These are phyloP conservation scores for Ceuthmochares aereus DNA, from an alignment of 2,113 vertebrate genomes.

Conservation along the genomic window DNA sequence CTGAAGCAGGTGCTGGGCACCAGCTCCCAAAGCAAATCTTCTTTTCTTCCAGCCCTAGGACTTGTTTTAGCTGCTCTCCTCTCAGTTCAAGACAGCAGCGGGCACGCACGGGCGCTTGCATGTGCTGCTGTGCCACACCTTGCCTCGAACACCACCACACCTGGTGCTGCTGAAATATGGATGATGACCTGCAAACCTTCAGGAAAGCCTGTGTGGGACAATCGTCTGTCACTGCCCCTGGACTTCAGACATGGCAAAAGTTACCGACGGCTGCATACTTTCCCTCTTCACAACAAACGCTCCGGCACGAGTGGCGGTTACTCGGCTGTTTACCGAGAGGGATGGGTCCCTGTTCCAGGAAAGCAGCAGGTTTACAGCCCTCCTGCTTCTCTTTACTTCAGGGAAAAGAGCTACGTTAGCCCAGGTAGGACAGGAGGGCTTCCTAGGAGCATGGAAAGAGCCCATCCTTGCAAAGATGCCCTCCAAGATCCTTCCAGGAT, in stretches of 20 bases:
- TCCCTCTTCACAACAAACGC: not conserved
- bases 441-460: not conserved
- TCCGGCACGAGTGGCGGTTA: rapidly evolving
- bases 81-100: rapidly evolving
- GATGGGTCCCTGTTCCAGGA: not conserved
- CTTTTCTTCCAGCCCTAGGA: not conserved
- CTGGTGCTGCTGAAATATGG: not conserved
- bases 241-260: not conserved
- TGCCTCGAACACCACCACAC: not conserved
- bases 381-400: not conserved
- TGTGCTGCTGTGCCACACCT: not conserved
- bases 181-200: not conserved
- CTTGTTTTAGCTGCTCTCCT: not conserved
- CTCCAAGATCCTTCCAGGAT: too few species aligned
- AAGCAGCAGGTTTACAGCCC: not conserved
- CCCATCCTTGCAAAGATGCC: not conserved
- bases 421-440: rapidly evolving
- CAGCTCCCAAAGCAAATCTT: not conserved
- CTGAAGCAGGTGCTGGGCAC: not conserved
- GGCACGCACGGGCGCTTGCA: rapidly evolving
- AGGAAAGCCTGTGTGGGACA: rapidly evolving
- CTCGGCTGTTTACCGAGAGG: not conserved
- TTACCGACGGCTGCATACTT: rapidly evolving
- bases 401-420: rapidly evolving
- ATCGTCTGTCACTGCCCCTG: not conserved